Evolutionary conservation across 2,888 invertebrate species (phyloP).

Genomic region (Drosophila fungiperda): DNA sequence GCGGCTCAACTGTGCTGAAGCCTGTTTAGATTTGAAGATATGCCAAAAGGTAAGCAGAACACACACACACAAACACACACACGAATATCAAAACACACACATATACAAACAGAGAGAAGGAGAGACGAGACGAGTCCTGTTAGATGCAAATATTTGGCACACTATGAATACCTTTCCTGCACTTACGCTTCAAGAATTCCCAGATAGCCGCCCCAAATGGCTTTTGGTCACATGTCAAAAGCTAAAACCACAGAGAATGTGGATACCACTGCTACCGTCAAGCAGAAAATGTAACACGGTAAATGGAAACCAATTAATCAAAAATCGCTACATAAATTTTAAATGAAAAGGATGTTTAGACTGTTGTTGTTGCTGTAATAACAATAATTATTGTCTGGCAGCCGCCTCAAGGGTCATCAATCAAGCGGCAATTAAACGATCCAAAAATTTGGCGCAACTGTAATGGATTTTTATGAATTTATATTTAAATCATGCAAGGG

Average conservation of each 20-base stretch:
- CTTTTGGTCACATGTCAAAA: constrained; percentile 73
- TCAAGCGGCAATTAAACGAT: constrained; percentile 63
- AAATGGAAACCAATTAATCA: constrained; percentile 79
- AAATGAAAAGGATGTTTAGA: constrained; percentile 70
- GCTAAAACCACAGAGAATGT: constrained; percentile 51
- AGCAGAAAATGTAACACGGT: constrained; percentile 37
- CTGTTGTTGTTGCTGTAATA: constrained; percentile 16
- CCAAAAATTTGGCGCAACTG: constrained; percentile 12
- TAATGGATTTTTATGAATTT: constrained; percentile 20
- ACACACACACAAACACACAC: constrained; percentile 20
- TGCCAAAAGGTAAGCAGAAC: constrained; percentile 56
- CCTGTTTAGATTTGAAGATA: constrained; percentile 72
- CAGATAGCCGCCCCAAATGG: constrained; percentile 50
- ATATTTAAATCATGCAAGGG: constrained; percentile 9
- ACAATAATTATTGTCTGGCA: constrained; percentile 37
- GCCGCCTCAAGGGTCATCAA: constrained; percentile 61
- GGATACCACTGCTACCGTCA: not conserved
- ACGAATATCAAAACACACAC: constrained; percentile 28
- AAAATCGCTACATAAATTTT: constrained; percentile 75
- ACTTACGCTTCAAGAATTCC: constrained; percentile 42
- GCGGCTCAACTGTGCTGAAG: constrained; percentile 28
- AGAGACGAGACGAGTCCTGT: constrained; percentile 12
- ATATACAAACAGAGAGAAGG: not conserved
- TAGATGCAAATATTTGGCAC: constrained; percentile 70
- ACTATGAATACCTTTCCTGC: constrained; percentile 35